Conservation (phyloP, 2,888 invertebrate species). For the Salpingus planirostris region DNA sequence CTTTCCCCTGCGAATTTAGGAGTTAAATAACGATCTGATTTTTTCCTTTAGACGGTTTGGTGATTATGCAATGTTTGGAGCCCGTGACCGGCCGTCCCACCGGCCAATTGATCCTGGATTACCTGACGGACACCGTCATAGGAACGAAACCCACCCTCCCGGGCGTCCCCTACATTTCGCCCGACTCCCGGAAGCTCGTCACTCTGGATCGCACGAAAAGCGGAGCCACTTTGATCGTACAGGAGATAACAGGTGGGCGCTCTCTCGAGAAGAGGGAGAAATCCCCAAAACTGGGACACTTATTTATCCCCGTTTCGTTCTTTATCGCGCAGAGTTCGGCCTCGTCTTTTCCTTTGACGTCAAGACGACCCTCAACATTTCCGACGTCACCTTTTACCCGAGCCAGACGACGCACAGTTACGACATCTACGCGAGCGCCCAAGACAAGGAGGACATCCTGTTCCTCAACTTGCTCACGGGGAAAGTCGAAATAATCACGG, state of each 20-base stretch:
- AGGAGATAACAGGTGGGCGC: constrained; percentile 57
- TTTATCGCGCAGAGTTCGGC: no score
- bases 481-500: constrained; percentile 69
- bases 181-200: constrained; percentile 60
- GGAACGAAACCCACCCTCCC: constrained; percentile 53
- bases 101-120: constrained; percentile 61
- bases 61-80: constrained; percentile 61
- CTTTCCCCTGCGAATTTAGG: no score
- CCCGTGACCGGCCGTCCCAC: constrained; percentile 54
- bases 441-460: constrained; percentile 62
- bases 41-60: constrained; percentile 52
- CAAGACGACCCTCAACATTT: constrained; percentile 63
- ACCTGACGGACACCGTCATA: constrained; percentile 61
- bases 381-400: constrained; percentile 63
- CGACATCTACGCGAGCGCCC: constrained; percentile 63
- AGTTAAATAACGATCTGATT: no score
- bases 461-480: constrained; percentile 61
- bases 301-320: background rate
- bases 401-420: constrained; percentile 63
- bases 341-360: constrained; percentile 64
- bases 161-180: constrained; percentile 59
- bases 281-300: no score
- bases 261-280: constrained; percentile 12
- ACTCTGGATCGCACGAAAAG: constrained; percentile 52
- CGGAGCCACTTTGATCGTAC: constrained; percentile 54